Evolutionary conservation across 2,888 invertebrate genomes (phyloP).

Genomic region (Anodontia alba): DNA sequence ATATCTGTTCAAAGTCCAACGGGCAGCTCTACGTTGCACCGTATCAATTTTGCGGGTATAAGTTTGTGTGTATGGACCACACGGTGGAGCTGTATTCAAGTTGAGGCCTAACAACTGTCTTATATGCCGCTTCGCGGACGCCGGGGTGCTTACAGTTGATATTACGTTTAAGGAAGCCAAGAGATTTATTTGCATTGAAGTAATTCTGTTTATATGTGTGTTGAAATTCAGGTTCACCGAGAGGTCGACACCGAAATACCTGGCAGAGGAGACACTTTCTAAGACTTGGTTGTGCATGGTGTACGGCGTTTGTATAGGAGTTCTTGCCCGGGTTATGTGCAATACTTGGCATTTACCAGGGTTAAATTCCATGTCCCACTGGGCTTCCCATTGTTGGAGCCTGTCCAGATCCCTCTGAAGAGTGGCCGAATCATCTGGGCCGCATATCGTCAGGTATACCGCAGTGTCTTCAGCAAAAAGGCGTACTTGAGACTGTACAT

Average conservation of each 20-base stretch:
- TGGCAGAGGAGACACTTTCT: no score
- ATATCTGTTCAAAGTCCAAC: no score
- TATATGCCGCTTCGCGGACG: background rate
- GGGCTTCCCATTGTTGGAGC: slow-evolving; percentile 8
- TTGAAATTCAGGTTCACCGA: no score
- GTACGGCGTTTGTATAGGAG: no score
- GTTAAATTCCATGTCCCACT: slow-evolving; percentile 36
- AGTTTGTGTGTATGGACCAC: background rate
- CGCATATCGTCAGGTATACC: slow-evolving; percentile 4
- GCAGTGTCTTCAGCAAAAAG: slow-evolving; percentile 28
- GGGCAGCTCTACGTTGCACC: background rate
- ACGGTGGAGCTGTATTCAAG: background rate
- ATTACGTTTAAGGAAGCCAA: no score
- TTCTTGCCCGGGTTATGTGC: slow-evolving; percentile 18
- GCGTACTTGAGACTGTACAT: slow-evolving; percentile 1
- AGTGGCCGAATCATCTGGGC: background rate
- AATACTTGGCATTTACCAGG: slow-evolving; percentile 18
- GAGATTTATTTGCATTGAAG: no score
- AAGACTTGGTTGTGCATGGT: no score
- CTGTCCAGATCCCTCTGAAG: slow-evolving; percentile 12
- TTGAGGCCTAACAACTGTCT: background rate
- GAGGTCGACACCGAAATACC: no score
- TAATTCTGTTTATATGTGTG: no score
- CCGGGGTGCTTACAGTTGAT: no score
- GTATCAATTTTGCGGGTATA: background rate